Evolutionary conservation across 2,888 invertebrate genomes (phyloP).

Genomic region (Brenthis ino): DNA sequence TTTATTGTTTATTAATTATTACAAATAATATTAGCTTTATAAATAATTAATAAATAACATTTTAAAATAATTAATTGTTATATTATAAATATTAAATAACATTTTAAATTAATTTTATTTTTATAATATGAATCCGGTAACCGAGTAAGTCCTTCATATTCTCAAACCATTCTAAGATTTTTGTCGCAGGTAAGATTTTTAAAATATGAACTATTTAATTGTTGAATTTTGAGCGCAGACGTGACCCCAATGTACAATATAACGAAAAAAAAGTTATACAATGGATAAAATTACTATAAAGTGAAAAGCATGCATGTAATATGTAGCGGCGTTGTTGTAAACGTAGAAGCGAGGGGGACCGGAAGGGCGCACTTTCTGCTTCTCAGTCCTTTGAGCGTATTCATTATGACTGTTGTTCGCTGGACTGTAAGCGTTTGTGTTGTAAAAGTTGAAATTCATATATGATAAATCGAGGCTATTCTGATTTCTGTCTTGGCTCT

Average conservation of each 20-base stretch:
- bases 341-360: constrained; percentile 66
- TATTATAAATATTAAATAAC: too few relatives aligned
- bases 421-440: constrained; percentile 56
- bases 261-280: background rate
- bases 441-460: constrained; percentile 56
- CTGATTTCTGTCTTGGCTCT: constrained; percentile 65
- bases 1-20: too few relatives aligned
- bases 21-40: too few relatives aligned
- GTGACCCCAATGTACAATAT: background rate
- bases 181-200: too few relatives aligned
- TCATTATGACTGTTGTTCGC: constrained; percentile 65
- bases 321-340: constrained; percentile 50
- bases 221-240: background rate
- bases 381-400: constrained; percentile 68
- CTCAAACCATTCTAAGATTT: too few relatives aligned
- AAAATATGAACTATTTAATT: background rate
- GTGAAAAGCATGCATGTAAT: constrained; percentile 20
- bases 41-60: too few relatives aligned
- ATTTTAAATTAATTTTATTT: too few relatives aligned
- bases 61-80: too few relatives aligned
- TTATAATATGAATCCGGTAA: too few relatives aligned
- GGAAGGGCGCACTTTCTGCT: constrained; percentile 74
- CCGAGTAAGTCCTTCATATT: too few relatives aligned
- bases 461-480: constrained; percentile 61
- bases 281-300: constrained; percentile 27